A percentile compares a stretch with the other conserved stretches of the same genome.
These are phyloP conservation scores for Mylabris sibirica DNA, from an alignment of 2,888 invertebrate species.

Conservation along the genomic window DNA sequence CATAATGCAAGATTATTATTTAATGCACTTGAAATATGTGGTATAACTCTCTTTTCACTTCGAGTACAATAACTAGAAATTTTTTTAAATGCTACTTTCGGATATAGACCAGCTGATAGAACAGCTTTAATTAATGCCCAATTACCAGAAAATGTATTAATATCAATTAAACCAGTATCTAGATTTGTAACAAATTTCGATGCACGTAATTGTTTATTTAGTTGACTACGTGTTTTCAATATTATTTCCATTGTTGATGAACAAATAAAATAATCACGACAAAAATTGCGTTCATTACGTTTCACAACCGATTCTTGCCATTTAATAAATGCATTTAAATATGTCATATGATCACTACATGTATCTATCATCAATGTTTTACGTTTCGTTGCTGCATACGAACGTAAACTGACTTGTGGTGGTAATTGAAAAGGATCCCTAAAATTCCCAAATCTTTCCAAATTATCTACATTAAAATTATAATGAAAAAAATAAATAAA, in stretches of 20 bases:
- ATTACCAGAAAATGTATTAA: conserved; percentile 84
- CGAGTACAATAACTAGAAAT: conserved; percentile 58
- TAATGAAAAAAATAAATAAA: conserved; percentile 19
- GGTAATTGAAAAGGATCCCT: conserved; percentile 83
- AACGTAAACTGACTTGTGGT: conserved; percentile 69
- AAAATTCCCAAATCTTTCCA: conserved; percentile 14
- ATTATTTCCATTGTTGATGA: conserved; percentile 90
- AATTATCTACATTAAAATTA: not conserved
- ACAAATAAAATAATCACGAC: conserved; percentile 78
- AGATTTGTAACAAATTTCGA: conserved; percentile 75
- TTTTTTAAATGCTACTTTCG: conserved; percentile 73
- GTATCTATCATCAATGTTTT: conserved; percentile 77
- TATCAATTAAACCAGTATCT: conserved; percentile 74
- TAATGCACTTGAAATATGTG: conserved; percentile 71
- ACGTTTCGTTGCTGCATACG: conserved; percentile 68
- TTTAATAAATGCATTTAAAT: conserved; percentile 80
- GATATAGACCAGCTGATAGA: conserved; percentile 88
- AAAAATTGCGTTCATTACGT: conserved; percentile 74
- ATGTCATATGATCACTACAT: conserved; percentile 89
- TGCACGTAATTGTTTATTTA: conserved; percentile 81
- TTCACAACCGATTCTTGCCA: conserved; percentile 66
- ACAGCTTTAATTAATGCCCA: conserved; percentile 94
- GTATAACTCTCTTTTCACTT: conserved; percentile 67
- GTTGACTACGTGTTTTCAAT: conserved; percentile 81
- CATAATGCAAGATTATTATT: conserved; percentile 70